A percentile compares a stretch with the other conserved stretches of the same genome.
These are phyloP conservation scores for Tor tambroides DNA, from an alignment of 2,113 vertebrate genomes.

Conservation along the genomic window DNA sequence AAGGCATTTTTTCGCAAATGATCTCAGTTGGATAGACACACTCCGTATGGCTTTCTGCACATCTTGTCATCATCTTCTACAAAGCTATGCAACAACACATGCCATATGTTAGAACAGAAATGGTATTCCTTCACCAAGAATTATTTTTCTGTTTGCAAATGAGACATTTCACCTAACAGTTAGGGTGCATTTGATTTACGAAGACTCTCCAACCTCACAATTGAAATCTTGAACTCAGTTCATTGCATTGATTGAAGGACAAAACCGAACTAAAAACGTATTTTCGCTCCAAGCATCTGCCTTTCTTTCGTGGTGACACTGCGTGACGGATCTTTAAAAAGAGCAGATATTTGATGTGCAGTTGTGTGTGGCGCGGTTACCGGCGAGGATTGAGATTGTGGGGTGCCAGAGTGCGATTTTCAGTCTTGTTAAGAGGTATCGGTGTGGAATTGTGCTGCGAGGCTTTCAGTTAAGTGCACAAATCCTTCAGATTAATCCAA, in stretches of 20 bases:
- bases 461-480: conserved; percentile 32
- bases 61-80: conserved; percentile 40
- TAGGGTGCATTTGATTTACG: neutral
- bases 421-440: neutral
- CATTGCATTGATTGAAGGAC: conserved; percentile 48
- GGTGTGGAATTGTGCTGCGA: conserved; percentile 15
- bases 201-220: conserved; percentile 36
- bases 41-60: conserved; percentile 50
- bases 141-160: conserved; percentile 10
- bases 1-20: conserved; percentile 18
- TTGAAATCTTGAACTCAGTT: conserved; percentile 28
- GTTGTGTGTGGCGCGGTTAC: conserved; percentile 34
- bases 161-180: neutral
- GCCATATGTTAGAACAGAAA: conserved; percentile 49
- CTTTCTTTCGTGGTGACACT: conserved; percentile 42
- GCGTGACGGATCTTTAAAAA: conserved; percentile 50
- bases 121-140: conserved; percentile 5
- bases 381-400: neutral
- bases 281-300: conserved; percentile 43
- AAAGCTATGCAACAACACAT: conserved; percentile 37
- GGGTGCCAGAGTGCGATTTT: neutral
- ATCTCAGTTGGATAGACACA: conserved; percentile 48
- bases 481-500: conserved; percentile 22
- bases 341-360: conserved; percentile 45
- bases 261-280: conserved; percentile 48